Base-by-base conservation (phyloP, 2,888 invertebrate genomes). In the Tenthredo livida region DNA sequence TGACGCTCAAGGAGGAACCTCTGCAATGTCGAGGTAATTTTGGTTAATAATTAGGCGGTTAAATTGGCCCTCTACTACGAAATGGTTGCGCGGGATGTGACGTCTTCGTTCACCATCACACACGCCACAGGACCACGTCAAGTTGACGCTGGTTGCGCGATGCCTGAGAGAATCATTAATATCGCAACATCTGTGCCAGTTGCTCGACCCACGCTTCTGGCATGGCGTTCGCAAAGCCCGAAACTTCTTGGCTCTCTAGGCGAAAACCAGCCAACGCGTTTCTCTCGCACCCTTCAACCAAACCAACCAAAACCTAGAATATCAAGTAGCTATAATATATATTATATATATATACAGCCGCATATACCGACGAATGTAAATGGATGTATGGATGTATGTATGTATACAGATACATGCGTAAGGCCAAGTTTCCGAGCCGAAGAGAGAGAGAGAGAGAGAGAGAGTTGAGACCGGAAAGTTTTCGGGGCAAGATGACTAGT, bases 141-240 rank as follows among this genome's bases (percentile, higher is more conserved):
- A 50, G 47, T 65, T 61, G 80, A 61, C 58, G 61, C 58, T 65
- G 80, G 54, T 33, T 33, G 25, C 21, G 29, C 21, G 43, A 75
- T 84, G 84, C 50, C 77, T 40, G 77, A 82, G 67, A 65, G 85
- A 85, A 85, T 85, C 80, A 85, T 85, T 85, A 85, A 85, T 85
- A 85, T 85, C 85, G 85, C 54, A 82, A 85, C 85, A 85, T 80
- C 85, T 85, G 85, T 80, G 85, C 67, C 67, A 37, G 80, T 83
- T 54, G 70, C 43, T 73, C 78, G 54, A 58, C 78, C 78, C 58
- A 54, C 78, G 78, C 54, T 33, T 78, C 54, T 78, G 29, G 80
- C 40, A 17, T 50, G n/a, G 78, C 61, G 78, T 33, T 72, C 17
- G 37, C 84, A 37, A 58, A 61, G 84, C 84, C 58, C 84, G 25